Percentiles rank a stretch among this genome's conserved stretches.
These are phyloP conservation scores for Seira musarum DNA, from an alignment of 2,888 invertebrate species.

Conservation along the genomic window DNA sequence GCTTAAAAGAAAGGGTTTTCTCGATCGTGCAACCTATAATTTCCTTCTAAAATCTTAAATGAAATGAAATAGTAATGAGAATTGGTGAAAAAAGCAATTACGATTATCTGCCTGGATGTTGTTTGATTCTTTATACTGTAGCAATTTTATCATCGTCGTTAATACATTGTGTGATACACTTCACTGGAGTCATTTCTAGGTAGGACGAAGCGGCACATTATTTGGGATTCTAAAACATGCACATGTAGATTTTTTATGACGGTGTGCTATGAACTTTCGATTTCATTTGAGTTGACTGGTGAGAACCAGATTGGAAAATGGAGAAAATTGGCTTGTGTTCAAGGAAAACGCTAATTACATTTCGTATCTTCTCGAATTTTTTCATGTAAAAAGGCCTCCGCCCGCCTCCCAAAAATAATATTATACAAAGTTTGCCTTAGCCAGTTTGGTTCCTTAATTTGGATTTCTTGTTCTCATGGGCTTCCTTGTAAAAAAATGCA, in stretches of 20 bases:
- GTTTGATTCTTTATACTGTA: too few relatives aligned
- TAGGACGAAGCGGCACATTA: too few relatives aligned
- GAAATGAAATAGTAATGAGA: slow-evolving; percentile 42
- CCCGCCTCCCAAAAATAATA: slow-evolving; percentile 15
- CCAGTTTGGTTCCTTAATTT: slow-evolving; percentile 19
- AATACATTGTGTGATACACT: too few relatives aligned
- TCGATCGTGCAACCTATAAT: slow-evolving; percentile 53
- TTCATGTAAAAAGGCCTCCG: too few relatives aligned
- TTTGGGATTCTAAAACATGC: background rate
- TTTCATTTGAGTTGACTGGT: too few relatives aligned
- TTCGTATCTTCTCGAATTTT: too few relatives aligned
- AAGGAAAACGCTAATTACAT: slow-evolving; percentile 30
- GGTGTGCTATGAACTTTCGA: slow-evolving; percentile 27
- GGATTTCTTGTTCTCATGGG: too few relatives aligned
- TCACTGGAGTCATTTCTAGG: too few relatives aligned
- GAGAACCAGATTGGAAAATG: too few relatives aligned
- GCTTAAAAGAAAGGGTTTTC: slow-evolving; percentile 34
- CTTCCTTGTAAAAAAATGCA: too few relatives aligned
- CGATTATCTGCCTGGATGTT: too few relatives aligned
- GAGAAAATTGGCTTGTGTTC: slow-evolving; percentile 11
- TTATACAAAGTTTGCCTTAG: slow-evolving; percentile 14
- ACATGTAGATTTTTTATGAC: background rate
- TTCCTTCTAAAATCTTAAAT: slow-evolving; percentile 42
- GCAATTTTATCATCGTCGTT: too few relatives aligned
- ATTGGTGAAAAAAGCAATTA: slow-evolving; percentile 57